Evolutionary conservation across 2,113 vertebrate genomes (phyloP), one percentile per base, ranked within the genome.

Genomic region (Pelodiscus sinensis): DNA sequence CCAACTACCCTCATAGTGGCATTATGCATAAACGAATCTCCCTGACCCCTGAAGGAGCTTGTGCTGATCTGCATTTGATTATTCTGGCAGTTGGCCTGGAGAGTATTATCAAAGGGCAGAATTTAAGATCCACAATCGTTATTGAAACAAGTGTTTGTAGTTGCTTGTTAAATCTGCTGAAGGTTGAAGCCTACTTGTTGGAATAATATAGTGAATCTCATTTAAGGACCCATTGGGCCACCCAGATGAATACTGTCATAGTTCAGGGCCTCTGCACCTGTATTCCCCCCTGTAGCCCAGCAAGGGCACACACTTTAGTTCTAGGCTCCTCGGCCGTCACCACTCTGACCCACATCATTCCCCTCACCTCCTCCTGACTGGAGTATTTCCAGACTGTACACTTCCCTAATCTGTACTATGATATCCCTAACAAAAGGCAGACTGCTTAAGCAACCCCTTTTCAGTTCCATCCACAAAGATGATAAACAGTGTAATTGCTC

Each of bases 91-190:
- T 50, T 77, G 38, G 22, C 22, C 22, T 25, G 38, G 73, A 83
- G 9, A 4, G 9, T 25, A 84, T 44, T 44, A 27, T 24, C 55
- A 13, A 15, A 6, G 29, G 3, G 35, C 55, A 87, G 78, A 92
- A 87, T 0, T 65, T 65, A 90, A 81, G 65, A 86, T 92, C 87
- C 54, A 52, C 54, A 50, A 85, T 91, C 79, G 90, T 91, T 88
- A 85, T 85, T 8, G 60, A 82, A 68, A 82, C 12, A 85, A 65
- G 65, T 31, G 83, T 87, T 84, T 93, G 92, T 90, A 94, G 82
- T 90, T 94, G 38, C 78, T 80, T 84, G 29, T 51, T 92, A 16
- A 29, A 4, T 11, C 78, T 81, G 55, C 78, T 93, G 54, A 79
- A 89, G 79, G 82, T 96, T 79, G 77, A 15, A 54, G 52, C 52